Base-by-base conservation (phyloP, 2,797 vertebrate species). In the Phataginus tetradactyla region DNA sequence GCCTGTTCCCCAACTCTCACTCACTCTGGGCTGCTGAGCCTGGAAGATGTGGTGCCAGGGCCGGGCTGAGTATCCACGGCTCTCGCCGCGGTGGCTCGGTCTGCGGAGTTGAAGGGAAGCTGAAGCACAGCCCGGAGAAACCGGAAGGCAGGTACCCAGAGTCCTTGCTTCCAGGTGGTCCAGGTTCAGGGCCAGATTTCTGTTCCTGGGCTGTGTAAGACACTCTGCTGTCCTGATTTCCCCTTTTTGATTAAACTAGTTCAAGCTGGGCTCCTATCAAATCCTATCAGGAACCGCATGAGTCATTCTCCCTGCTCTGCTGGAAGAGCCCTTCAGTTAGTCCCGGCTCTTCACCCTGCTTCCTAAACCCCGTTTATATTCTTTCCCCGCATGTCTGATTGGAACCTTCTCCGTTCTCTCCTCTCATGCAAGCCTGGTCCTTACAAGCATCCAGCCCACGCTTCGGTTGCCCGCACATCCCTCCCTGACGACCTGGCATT, bases 121-220 rank as follows among this genome's bases (percentile, higher is more conserved):
- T 32, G 79, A 63, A 95, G 14, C 61, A 59, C 0, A 5, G 27
- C 39, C 63, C 78, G 64, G 63, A 57, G 32, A 55, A 93, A 23
- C 78, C 72, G 57, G 78, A 68, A 57, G 34, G 77, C 21, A 53
- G 59, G 51, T 27, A 59, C 10, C 7, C 20, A 53, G 63, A 49
- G 18, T 57, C 32, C 23, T 69, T 77, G 37, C 23, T 86, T 68
- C 53, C 49, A 77, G 14, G 34, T 66, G 81, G 77, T 86, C n/a
- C 39, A 55, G 71, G 66, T 64, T 95, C 53, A 80, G 55, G 32
- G 55, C 64, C 69, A 85, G 77, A 57, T 84, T 42, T 92, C 83
- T 93, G 53, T 87, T 94, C 53, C 39, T 66, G 55, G 63, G 81
- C 80, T 77, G 32, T 72, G 42, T 57, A 85, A 94, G 68, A 72